A percentile compares a stretch with the other conserved stretches of the same genome.
phyloP scores from a whole-genome alignment of 2,888 invertebrate species.

The Emmelina monodactyla region DNA sequence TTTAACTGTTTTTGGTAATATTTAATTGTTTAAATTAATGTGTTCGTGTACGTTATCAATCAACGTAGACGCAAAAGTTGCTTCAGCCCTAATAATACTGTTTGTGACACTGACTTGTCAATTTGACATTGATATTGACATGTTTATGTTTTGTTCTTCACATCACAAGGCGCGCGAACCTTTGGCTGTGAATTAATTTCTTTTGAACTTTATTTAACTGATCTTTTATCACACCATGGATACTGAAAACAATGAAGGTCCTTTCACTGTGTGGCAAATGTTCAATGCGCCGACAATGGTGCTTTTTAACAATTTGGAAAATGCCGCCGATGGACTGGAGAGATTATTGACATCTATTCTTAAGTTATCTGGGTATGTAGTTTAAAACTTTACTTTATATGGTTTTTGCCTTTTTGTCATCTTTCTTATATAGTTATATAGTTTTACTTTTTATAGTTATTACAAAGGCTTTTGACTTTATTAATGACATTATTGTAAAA shows the following conservation, averaged over 20 bases:
- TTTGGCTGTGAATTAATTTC: too few relatives aligned
- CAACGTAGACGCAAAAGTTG: too few relatives aligned
- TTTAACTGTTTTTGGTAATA: too few relatives aligned
- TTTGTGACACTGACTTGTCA: too few relatives aligned
- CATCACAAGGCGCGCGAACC: too few relatives aligned
- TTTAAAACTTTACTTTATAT: neutral
- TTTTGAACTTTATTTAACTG: too few relatives aligned
- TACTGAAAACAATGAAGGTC: constrained; percentile 49
- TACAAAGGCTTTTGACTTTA: neutral
- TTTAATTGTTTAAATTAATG: too few relatives aligned
- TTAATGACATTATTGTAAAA: neutral
- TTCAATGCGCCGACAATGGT: constrained; percentile 69
- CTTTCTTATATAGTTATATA: neutral
- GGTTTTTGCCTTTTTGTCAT: neutral
- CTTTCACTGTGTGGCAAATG: constrained; percentile 69
- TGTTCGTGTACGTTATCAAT: too few relatives aligned
- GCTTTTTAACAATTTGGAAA: constrained; percentile 64
- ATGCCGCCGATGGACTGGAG: constrained; percentile 61
- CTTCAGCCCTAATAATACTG: too few relatives aligned
- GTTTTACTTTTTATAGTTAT: neutral
- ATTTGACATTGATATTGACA: too few relatives aligned
- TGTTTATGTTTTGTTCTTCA: too few relatives aligned
- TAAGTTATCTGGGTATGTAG: constrained; percentile 57
- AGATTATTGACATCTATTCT: constrained; percentile 66
- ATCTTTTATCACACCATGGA: too few relatives aligned